Evolutionary conservation across 2,888 invertebrate species (phyloP), one percentile per base, ranked within the genome.

Genomic region (Tetranychus truncatus): DNA sequence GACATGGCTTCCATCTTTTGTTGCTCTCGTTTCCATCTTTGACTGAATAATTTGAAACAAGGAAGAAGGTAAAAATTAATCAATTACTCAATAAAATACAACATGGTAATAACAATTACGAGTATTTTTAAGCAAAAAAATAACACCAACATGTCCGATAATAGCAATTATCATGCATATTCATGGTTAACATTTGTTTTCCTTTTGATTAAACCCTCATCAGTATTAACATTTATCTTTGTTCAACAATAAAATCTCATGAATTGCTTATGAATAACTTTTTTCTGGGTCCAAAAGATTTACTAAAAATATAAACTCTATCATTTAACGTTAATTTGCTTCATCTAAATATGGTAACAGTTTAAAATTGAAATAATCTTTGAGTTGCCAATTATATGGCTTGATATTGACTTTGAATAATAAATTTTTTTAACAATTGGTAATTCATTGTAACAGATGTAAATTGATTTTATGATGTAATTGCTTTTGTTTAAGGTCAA

Each of bases 11-110:
- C 88, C 76, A 88, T 87, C 81, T 92, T 93, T 81, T 92, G 91
- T 76, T 82, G 82, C 80, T 93, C 92, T 3, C 90, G 87, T 73
- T 90, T 91, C 93, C 93, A 94, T 79, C 90, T 88, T 72, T 92
- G 91, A 79, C 93, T 91, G 82, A 1, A 55, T 55, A 15, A 15
- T 15, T 15, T 55, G 15, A 55, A 34, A 34, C 34, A 34, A 34
- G 34, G 34, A 34, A 34, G 34, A 34, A 34, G 34, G 34, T 34
- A 34, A 34, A 34, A 3, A 15, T 55, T 15, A 55, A 55, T 55
- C 55, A 55, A 55, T 55, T 55, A 15, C 55, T 5, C 2, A 6
- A 15, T 55, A 55, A 55, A 55, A 55, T 15, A 15, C 55, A 55
- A 55, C 55, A 55, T 15, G 34, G 15, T 8, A 55, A 55, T 55